Base-by-base conservation (phyloP, 2,113 vertebrate genomes). In the Prolemur simus region DNA sequence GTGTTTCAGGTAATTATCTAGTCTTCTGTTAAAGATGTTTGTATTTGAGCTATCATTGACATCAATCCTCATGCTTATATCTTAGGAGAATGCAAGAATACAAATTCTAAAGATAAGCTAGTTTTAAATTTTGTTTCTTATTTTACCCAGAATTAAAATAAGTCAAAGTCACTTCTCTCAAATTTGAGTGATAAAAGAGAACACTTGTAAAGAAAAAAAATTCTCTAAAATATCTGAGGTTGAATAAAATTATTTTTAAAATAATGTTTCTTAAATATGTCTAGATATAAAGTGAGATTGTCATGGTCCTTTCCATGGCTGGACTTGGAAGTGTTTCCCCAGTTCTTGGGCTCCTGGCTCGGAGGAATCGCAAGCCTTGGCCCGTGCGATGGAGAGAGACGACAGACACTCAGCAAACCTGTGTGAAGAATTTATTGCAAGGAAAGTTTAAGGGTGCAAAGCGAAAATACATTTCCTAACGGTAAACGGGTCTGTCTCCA, bases 71-170 rank as follows among this genome's bases (percentile, higher is more conserved):
- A 85, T 23, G 42, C n/a, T 34, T 77, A 17, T 20, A 23, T 66
- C 95, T 89, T 69, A 85, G 27, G 76, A 93, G 91, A 66, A 34
- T 12, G 14, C 17, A 42, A 21, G 78, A 91, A 93, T 93, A 71
- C 52, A 74, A 86, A 96, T 87, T 77, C 89, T 52, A 37, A 88
- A 82, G n/a, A 58, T 4, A 60, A 80, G 37, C 89, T 97, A 4
- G 89, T 92, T 93, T 95, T 49, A 69, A 91, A 83, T 89, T 95
- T 78, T 63, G 11, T 56, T 69, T 69, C 96, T 96, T 83, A 49
- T 68, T 96, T 87, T 77, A 80, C 52, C 71, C 66, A 66, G 25
- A 58, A 47, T 93, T 73, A 77, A 88, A 93, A 76, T 45, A 91
- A 85, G 39, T 27, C 89, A 54, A 77, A 63, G 54, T 45, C 39